Percentiles rank a stretch among this genome's conserved stretches.
Conservation (phyloP, 2,797 vertebrate species). For the Channa striata region DNA sequence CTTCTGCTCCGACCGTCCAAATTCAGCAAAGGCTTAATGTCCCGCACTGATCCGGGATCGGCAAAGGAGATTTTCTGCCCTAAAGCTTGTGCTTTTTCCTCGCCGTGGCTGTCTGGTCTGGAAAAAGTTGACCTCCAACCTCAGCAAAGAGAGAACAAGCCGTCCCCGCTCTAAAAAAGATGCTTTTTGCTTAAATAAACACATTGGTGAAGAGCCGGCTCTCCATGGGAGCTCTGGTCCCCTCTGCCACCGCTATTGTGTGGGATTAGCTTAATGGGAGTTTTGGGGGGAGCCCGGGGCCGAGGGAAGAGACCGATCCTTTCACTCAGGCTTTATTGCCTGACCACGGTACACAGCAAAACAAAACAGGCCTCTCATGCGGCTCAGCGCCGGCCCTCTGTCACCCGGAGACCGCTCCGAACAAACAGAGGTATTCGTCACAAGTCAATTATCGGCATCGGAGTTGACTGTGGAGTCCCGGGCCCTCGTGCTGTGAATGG, state of each 20-base stretch:
- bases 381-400: constrained; percentile 59
- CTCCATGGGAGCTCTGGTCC: constrained; percentile 72
- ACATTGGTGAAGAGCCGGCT: constrained; percentile 64
- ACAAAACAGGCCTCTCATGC: constrained; percentile 77
- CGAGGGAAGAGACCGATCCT: constrained; percentile 65
- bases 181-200: constrained; percentile 77
- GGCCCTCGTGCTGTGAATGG: constrained; percentile 69
- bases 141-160: constrained; percentile 14
- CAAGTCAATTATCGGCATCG: constrained; percentile 82
- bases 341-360: constrained; percentile 69
- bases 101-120: constrained; percentile 16
- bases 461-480: constrained; percentile 68
- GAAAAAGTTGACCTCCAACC: constrained; percentile 30
- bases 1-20: constrained; percentile 1
- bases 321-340: constrained; percentile 77
- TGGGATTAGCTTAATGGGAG: constrained; percentile 70
- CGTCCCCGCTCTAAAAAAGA: constrained; percentile 54
- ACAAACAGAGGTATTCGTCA: constrained; percentile 83
- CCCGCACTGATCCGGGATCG: constrained; percentile 27
- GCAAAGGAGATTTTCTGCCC: constrained; percentile 2
- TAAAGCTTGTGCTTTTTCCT: neutral
- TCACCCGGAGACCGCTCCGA: constrained; percentile 75
- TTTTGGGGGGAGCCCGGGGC: constrained; percentile 33
- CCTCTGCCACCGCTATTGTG: constrained; percentile 71
- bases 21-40: constrained; percentile 10